Evolutionary conservation across 1,140 invertebrate species (phyloP), one percentile per base, ranked within the genome.

Genomic region (Hypothenemus hampei): DNA sequence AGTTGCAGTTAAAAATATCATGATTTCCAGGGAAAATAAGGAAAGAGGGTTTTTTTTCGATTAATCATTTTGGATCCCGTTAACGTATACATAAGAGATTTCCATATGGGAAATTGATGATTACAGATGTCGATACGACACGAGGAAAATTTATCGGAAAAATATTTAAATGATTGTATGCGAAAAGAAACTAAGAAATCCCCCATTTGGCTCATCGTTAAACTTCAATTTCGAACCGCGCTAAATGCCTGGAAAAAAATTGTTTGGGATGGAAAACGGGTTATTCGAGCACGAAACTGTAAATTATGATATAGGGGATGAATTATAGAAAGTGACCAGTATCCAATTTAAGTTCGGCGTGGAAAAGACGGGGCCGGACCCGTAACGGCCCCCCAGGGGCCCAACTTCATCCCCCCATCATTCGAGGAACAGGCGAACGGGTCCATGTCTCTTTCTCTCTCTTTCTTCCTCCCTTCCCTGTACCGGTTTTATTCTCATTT

Each of bases 291-390:
- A 54, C 53, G 23, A 41, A 57, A 55, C 57, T 64, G 61, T 66
- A 67, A 65, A 65, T 68, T 70, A 70, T 70, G 68, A 68, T 68
- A 66, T 67, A 67, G 61, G 61, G 65, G 66, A 65, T 70, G 68
- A 70, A 70, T 70, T 70, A 70, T 70, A 70, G 68, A 70, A 70
- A 70, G 67, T 70, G 68, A 70, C 68, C 68, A 68, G 68, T 69
- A 70, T 70, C 68, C 68, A 70, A 70, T 70, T 70, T 70, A 70
- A 70, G 68, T 70, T 70, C 62, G 60, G 67, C 63, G 65, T 65
- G 67, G 67, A 66, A 66, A 66, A 67, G 68, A 65, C 64, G 63
- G 62, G 62, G 64, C 60, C 57, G 64, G 59, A 57, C 63, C 65
- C 46, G 63, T 69, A 70, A 70, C 68, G 67, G 65, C 68, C 53